phyloP scores from a whole-genome alignment of 2,888 invertebrate species.

The Agonopterix heracliana region DNA sequence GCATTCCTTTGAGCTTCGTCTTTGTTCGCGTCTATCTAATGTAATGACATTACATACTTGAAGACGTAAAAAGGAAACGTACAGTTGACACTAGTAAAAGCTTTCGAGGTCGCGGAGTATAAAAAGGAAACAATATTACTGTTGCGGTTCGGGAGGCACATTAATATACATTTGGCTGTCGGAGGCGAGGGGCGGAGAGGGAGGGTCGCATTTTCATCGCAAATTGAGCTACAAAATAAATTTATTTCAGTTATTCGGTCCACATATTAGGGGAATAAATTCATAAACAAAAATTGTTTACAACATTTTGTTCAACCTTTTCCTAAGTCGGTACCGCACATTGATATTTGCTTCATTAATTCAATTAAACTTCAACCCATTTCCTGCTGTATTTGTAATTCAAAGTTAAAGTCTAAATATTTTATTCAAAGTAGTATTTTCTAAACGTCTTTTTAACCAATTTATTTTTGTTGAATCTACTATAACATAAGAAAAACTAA shows the following conservation, averaged over 20 bases:
- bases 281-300: neutral
- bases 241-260: constrained; percentile 31
- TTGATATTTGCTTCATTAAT: no score
- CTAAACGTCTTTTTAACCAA: no score
- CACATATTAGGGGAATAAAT: constrained; percentile 11
- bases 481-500: no score
- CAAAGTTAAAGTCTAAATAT: no score
- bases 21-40: constrained; percentile 9
- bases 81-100: constrained; percentile 66
- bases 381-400: no score
- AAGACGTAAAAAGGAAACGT: constrained; percentile 52
- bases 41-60: constrained; percentile 33
- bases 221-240: constrained; percentile 62
- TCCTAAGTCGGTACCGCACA: no score
- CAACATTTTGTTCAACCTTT: no score
- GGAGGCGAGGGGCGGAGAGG: constrained; percentile 20
- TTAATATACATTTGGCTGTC: constrained; percentile 68
- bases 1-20: constrained; percentile 1
- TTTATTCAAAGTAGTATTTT: no score
- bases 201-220: constrained; percentile 52
- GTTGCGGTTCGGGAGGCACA: constrained; percentile 56
- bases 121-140: constrained; percentile 70
- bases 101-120: constrained; percentile 50
- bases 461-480: no score
- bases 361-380: no score